These are phyloP conservation scores for Squalus acanthias DNA, from an alignment of 2,797 vertebrate genomes.

Conservation along the genomic window DNA sequence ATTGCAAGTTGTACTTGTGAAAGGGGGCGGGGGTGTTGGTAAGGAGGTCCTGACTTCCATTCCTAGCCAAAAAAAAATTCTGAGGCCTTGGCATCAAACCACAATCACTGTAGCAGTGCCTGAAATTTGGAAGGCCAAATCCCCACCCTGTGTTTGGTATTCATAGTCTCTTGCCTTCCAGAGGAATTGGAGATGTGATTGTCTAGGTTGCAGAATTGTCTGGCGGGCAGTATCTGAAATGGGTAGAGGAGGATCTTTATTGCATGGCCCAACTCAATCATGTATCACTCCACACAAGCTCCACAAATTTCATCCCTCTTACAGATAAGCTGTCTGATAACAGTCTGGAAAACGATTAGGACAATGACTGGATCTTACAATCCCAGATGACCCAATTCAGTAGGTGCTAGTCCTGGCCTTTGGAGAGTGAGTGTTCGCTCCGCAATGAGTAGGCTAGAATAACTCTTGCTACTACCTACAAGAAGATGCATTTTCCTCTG, in stretches of 20 bases:
- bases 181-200: neutral
- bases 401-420: neutral
- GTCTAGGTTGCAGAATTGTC: neutral
- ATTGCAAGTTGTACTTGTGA: neutral
- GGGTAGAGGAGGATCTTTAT: neutral
- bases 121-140: neutral
- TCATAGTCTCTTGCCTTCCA: neutral
- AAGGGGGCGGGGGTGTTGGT: neutral
- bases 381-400: neutral
- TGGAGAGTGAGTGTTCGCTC: neutral
- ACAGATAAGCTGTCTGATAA: neutral
- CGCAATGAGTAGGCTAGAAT: neutral
- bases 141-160: neutral
- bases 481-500: neutral
- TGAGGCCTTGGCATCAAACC: neutral
- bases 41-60: neutral
- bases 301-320: neutral
- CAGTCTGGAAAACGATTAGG: neutral
- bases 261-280: neutral
- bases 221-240: neutral
- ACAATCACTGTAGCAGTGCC: neutral
- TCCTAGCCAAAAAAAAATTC: neutral
- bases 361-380: neutral
- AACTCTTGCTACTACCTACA: neutral
- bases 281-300: neutral